A percentile compares a stretch with the other conserved stretches of the same genome.
These are phyloP conservation scores for Lacerta viridis DNA, from an alignment of 2,797 vertebrate genomes.

Conservation along the genomic window DNA sequence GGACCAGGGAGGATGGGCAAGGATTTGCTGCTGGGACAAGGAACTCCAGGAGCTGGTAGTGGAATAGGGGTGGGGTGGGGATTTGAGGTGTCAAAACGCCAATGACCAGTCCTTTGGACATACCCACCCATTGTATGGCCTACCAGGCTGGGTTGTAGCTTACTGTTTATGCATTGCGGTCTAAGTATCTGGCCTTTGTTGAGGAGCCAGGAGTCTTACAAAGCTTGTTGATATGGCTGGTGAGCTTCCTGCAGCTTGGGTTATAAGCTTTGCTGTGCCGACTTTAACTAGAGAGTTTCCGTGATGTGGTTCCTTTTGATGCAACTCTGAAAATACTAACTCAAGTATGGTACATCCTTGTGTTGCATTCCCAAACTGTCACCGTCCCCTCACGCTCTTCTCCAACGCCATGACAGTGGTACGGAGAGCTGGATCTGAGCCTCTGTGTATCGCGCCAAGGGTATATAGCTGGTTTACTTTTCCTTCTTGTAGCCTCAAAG, in stretches of 20 bases:
- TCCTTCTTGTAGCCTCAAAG: not conserved
- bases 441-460: not conserved
- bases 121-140: no score
- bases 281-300: not conserved
- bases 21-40: no score
- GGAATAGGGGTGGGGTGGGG: no score
- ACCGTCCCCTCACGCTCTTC: not conserved
- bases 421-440: not conserved
- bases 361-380: not conserved
- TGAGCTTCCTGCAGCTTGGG: not conserved
- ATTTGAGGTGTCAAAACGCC: not conserved
- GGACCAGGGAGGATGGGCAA: not conserved
- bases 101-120: not conserved
- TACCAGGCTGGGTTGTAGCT: not conserved
- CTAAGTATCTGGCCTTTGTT: not conserved
- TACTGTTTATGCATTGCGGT: no score
- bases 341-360: no score
- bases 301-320: not conserved
- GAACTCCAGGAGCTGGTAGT: not conserved
- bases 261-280: not conserved
- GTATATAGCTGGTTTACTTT: not conserved
- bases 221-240: not conserved
- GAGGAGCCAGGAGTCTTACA: not conserved
- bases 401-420: no score
- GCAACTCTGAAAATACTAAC: not conserved